Evolutionary conservation across 1,140 invertebrate genomes (phyloP).

Genomic region (Apolygus lucorum): DNA sequence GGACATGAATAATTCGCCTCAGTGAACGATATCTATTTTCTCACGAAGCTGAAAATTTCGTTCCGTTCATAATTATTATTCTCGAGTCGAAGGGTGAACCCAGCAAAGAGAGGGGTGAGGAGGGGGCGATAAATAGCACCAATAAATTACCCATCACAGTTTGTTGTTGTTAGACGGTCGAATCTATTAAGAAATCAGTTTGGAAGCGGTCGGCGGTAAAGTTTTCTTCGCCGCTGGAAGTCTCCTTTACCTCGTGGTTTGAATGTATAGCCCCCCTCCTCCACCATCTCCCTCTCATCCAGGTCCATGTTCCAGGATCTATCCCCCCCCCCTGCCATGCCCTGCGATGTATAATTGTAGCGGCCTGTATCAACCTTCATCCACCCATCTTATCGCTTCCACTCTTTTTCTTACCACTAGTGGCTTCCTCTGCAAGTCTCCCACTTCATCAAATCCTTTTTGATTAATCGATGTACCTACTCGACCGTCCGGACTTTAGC

Average conservation of each 20-base stretch:
- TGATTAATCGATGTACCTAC: constrained; percentile 3
- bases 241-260: no score
- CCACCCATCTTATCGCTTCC: not conserved
- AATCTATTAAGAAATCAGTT: constrained; percentile 17
- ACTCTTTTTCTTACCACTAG: constrained; percentile 4
- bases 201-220: constrained; percentile 11
- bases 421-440: not conserved
- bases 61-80: not conserved
- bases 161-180: constrained; percentile 7
- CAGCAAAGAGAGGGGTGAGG: not conserved
- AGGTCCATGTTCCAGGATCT: no score
- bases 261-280: not conserved
- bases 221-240: constrained; percentile 14
- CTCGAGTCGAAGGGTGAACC: not conserved
- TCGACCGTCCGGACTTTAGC: no score
- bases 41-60: not conserved
- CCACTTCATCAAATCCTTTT: constrained; percentile 1
- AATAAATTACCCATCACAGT: constrained; percentile 6
- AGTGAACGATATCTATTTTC: not conserved
- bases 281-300: not conserved
- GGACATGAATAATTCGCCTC: not conserved
- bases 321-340: not conserved
- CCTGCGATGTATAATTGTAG: constrained; percentile 1
- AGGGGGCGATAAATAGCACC: constrained; percentile 11
- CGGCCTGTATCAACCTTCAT: not conserved